These are phyloP conservation scores for Spodoptera frugiperda DNA, from an alignment of 1,140 invertebrate genomes.

Conservation along the genomic window DNA sequence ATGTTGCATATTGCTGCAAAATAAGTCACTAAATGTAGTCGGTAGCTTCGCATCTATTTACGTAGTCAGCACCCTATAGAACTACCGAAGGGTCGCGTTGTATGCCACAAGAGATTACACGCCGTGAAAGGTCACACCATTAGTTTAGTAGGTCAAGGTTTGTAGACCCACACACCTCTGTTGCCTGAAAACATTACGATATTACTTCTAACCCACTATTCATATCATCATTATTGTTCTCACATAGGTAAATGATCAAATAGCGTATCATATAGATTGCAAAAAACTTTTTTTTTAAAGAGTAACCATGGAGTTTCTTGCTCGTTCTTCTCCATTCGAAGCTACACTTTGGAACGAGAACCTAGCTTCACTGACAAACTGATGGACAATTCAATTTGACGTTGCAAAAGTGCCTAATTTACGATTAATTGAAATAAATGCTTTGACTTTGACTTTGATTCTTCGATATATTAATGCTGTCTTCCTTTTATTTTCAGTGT, in stretches of 20 bases:
- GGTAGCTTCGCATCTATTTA: constrained; percentile 1
- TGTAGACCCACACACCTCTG: constrained; percentile 11
- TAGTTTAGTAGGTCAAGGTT: constrained; percentile 16
- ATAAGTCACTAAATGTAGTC: background rate
- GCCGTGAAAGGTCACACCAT: constrained; percentile 31
- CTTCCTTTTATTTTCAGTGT: constrained; percentile 67
- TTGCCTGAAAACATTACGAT: background rate
- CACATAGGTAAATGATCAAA: no score
- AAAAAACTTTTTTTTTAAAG: no score
- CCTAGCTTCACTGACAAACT: no score
- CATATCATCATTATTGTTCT: no score
- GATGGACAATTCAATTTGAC: no score
- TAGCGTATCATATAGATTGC: no score
- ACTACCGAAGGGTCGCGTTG: background rate
- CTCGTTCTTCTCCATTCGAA: no score
- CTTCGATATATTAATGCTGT: background rate
- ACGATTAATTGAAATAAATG: no score
- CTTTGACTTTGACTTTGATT: no score
- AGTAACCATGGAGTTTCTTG: no score
- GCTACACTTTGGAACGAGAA: no score
- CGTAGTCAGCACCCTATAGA: background rate
- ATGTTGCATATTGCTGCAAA: background rate
- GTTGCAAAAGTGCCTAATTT: no score
- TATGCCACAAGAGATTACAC: constrained; percentile 4
- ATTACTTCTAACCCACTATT: background rate